Conservation (phyloP, 2,888 invertebrate genomes). For the Caenorhabditis sp. region DNA sequence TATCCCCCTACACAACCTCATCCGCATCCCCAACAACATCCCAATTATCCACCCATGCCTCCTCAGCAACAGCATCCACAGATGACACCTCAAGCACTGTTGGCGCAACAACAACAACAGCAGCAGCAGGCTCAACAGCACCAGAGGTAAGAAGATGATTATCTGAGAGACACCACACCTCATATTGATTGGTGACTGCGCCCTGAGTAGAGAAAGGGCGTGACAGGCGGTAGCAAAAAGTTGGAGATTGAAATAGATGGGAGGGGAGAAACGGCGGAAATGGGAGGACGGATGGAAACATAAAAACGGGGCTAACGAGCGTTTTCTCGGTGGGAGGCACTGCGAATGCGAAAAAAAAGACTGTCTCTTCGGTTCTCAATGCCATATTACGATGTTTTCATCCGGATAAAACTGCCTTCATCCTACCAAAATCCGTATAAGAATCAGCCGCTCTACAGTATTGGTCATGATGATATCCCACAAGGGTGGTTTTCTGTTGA, state of each 20-base stretch:
- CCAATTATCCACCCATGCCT: constrained; percentile 29
- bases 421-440: constrained; percentile 1
- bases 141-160: constrained; percentile 36
- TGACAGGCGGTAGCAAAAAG: constrained; percentile 12
- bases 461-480: no score
- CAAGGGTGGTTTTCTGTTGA: no score
- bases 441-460: no score
- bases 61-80: constrained; percentile 27
- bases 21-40: constrained; percentile 5
- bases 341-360: constrained; percentile 10
- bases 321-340: constrained; percentile 29
- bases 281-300: constrained; percentile 9
- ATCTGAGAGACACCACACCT: constrained; percentile 37
- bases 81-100: constrained; percentile 14
- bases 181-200: constrained; percentile 51
- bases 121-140: constrained; percentile 41
- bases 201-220: neutral
- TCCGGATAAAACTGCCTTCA: neutral
- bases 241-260: neutral
- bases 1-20: constrained; percentile 9
- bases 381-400: neutral
- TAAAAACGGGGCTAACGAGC: constrained; percentile 33
- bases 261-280: constrained; percentile 35
- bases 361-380: constrained; percentile 4
- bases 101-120: constrained; percentile 37